Evolutionary conservation across 1,140 invertebrate genomes (phyloP), one percentile per base, ranked within the genome.

Genomic region (Drosophila bifasciata): DNA sequence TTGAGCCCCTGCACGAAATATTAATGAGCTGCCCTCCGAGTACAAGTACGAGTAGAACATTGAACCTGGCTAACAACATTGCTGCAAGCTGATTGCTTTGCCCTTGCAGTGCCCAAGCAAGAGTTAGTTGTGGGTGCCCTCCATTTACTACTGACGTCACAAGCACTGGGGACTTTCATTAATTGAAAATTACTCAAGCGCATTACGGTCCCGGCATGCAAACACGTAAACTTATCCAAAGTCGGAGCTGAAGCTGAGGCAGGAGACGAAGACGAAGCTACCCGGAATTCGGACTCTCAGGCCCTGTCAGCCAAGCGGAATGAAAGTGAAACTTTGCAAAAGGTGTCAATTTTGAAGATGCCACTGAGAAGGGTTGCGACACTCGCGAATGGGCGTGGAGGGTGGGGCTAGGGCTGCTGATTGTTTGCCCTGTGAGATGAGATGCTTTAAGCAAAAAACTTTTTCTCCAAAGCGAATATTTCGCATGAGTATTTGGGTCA

Each of bases 181-280:
- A 88, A 86, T 88, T 88, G 84, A 88, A 88, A 88, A 89, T 88
- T 83, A 89, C 67, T 68, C 83, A 88, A 72, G 84, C 83, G 73
- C 53, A 76, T 41, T 71, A 53, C 53, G 63, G 51, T 57, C n/a
- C 41, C 48, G 71, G 40, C 48, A 36, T 61, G 70, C 50, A 51
- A 66, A 74, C 60, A 73, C n/a, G 19, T 5, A 36, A 9, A 8
- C 3, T 8, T 36, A 36, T 11, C 32, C 11, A 11, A 13, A 28
- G 59, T 39, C 55, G 50, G 72, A 59, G 46, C 51, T 68, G 46
- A 44, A 32, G 28, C 8, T 9, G 28, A 56, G 49, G 11, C 23
- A 5, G 21, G 53, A 59, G 45, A 21, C 17, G 16, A 41, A 21
- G 28, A 36, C 32, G 41, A 19, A 58, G 59, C 58, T 69, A 76